Evolutionary conservation across 2,113 vertebrate species (phyloP), one percentile per base, ranked within the genome.

Genomic region (Diphyllodes magnificus): DNA sequence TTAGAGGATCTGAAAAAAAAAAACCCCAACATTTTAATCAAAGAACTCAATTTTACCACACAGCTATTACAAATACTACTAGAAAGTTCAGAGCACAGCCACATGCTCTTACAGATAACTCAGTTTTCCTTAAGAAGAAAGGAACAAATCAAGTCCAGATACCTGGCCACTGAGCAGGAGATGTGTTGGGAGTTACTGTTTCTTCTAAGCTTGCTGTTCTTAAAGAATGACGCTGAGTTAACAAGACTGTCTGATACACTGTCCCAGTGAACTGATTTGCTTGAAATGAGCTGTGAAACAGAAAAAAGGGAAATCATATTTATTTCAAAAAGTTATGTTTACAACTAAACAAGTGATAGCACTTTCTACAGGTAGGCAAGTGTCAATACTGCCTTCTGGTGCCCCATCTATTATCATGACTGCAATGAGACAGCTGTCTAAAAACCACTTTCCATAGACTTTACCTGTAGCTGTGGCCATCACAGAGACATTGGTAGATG

Each of bases 401-500:
- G n/a, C 22, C 37, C 15, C 45, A 31, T 7, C 5, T 25, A 35
- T 33, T 47, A 63, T 4, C 6, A 35, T 1, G 5, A 31, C 8
- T 33, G 31, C 18, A 86, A 45, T 21, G 15, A 92, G 21, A 39
- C 22, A 28, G 8, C 14, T 50, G 27, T 50, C 16, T 40, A 59
- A 59, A 54, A 49, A 40, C 5, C 19, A 61, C 11, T 78, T 84
- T 69, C 88, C 33, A 27, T 11, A 70, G 47, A 64, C n/a, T 53
- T 97, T 98, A 99, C 99, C 99, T 99, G 98, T 98, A 98, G 88
- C 97, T 98, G 95, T 99, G 98, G 96, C 98, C 98, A 88, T 99
- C 99, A 98, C 99, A 99, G 93, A 99, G 99, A 97, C 99, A 99
- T 49, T 99, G 99, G 97, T 99, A 99, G 91, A 99, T 99, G 96